phyloP scores from a whole-genome alignment of 1,140 invertebrate genomes.

The Gryllus bimaculatus region DNA sequence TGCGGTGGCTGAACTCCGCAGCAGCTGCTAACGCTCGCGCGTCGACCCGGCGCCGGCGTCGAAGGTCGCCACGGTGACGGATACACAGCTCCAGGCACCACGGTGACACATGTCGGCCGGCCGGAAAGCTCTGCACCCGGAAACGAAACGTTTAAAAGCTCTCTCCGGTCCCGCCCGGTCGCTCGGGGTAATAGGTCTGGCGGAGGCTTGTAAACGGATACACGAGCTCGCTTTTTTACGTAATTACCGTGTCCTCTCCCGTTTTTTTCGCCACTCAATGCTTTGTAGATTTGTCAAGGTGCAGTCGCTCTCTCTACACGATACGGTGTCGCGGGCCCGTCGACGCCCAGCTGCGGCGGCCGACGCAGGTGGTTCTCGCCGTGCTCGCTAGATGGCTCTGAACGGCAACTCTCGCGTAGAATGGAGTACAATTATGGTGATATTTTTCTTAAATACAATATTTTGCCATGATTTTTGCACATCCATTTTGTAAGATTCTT shows the following conservation, averaged over 20 bases:
- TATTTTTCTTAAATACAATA: too few species aligned
- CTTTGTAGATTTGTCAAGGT: constrained; percentile 4
- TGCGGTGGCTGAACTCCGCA: too few species aligned
- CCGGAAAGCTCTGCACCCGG: too few species aligned
- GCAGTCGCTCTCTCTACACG: not conserved
- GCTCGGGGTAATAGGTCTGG: not conserved
- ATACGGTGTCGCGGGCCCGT: not conserved
- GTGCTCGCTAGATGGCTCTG: not conserved
- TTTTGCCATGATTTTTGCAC: too few species aligned
- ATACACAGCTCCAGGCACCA: too few species aligned
- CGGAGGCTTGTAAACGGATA: not conserved
- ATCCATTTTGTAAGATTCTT: too few species aligned
- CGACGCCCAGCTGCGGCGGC: not conserved
- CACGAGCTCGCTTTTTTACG: not conserved
- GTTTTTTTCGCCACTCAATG: not conserved
- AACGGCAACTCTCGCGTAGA: not conserved
- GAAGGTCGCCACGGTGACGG: too few species aligned
- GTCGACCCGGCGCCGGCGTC: too few species aligned
- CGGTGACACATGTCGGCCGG: too few species aligned
- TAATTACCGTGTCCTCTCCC: not conserved
- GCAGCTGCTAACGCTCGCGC: too few species aligned
- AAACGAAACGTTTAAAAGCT: not conserved
- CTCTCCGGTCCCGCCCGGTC: not conserved
- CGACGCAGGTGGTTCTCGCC: not conserved
- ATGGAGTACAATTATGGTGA: too few species aligned